A percentile compares a stretch with the other conserved stretches of the same genome.
phyloP scores from a whole-genome alignment of 2,888 invertebrate species.

The Schrankia costaestrigalis region DNA sequence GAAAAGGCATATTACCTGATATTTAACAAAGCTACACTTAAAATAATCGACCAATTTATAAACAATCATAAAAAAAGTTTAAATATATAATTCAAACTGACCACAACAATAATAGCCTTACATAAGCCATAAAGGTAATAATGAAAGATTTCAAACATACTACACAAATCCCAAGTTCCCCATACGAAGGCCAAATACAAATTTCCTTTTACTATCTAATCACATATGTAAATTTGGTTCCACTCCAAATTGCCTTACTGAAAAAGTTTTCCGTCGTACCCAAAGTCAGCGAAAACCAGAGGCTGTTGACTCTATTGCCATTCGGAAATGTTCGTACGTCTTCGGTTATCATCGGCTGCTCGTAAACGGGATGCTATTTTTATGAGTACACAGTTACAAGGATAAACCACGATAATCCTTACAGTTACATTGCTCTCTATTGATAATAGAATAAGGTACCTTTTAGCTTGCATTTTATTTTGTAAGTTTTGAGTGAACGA shows the following conservation, averaged over 20 bases:
- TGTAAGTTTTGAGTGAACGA: conserved; percentile 8
- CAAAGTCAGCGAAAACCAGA: conserved; percentile 36
- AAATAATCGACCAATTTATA: too few species aligned
- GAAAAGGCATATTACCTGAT: too few species aligned
- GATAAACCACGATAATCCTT: conserved; percentile 22
- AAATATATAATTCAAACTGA: too few species aligned
- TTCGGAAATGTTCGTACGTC: conserved; percentile 53
- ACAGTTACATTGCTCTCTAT: conserved; percentile 32
- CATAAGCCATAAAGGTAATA: too few species aligned
- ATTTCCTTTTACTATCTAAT: conserved; percentile 37
- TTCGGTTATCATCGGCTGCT: conserved; percentile 57
- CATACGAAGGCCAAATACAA: conserved; percentile 23
- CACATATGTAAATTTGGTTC: conserved; percentile 39
- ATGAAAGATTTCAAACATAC: too few species aligned
- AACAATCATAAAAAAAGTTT: too few species aligned
- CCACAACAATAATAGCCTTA: too few species aligned
- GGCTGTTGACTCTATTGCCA: conserved; percentile 36
- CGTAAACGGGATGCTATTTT: conserved; percentile 62
- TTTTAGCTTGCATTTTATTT: conserved; percentile 25
- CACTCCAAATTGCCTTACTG: conserved; percentile 38
- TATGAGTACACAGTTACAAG: conserved; percentile 55
- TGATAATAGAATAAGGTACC: conserved; percentile 24
- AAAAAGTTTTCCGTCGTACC: conserved; percentile 34
- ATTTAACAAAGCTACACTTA: too few species aligned
- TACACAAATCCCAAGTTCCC: conserved; percentile 20